A percentile compares a stretch with the other conserved stretches of the same genome.
Conservation (phyloP, 2,797 vertebrate genomes). For the Taeniopygia guttata region DNA sequence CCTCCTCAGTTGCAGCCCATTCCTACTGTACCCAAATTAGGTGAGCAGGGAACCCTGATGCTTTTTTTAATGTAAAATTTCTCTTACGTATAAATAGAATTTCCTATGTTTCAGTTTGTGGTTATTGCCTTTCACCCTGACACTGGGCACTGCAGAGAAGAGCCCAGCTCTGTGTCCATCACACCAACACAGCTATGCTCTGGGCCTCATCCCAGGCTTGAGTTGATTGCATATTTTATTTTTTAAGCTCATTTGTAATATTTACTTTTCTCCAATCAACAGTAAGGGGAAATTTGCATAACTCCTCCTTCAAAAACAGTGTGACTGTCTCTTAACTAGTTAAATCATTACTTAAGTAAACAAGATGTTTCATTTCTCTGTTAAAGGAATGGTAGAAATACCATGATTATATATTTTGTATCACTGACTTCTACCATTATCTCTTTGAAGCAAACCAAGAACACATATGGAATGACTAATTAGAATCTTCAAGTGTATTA, state of each 20-base stretch:
- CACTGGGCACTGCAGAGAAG: neutral
- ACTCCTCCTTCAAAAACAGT: neutral
- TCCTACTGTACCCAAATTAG: neutral
- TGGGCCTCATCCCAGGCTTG: neutral
- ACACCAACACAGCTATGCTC: neutral
- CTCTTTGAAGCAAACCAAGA: neutral
- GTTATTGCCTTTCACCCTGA: neutral
- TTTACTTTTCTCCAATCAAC: neutral
- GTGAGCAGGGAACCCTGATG: neutral
- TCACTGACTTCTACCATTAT: neutral
- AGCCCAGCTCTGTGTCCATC: neutral
- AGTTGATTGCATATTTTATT: neutral
- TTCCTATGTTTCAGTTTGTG: neutral
- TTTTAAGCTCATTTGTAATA: neutral
- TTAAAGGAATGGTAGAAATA: neutral
- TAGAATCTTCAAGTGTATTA: neutral
- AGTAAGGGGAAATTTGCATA: neutral
- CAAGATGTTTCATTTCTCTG: neutral
- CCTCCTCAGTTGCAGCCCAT: neutral
- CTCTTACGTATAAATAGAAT: neutral
- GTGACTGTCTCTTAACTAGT: neutral
- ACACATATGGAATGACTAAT: neutral
- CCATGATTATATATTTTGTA: neutral
- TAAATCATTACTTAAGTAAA: slow-evolving; percentile 33
- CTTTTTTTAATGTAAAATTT: neutral